Conservation (phyloP, 2,888 invertebrate genomes). For the Metallyticus violacea region DNA sequence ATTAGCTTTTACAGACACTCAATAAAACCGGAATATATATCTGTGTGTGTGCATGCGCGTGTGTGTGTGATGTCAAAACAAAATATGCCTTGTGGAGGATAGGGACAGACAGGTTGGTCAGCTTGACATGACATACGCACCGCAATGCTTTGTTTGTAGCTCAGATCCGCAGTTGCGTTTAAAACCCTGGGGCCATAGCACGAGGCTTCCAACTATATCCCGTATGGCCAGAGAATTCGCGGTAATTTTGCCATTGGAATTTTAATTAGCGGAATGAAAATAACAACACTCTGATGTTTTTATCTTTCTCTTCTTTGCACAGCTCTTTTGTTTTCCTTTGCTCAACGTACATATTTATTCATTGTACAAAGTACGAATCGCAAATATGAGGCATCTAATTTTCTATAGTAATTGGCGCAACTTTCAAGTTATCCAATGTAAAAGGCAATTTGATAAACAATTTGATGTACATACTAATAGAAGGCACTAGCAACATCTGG, state of each 20-base stretch:
- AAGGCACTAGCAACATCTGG: too few relatives aligned
- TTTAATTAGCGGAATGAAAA: neutral
- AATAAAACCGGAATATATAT: too few relatives aligned
- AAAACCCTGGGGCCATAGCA: neutral
- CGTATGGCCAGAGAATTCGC: neutral
- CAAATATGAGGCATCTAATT: too few relatives aligned
- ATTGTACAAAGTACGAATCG: too few relatives aligned
- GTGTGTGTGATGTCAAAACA: neutral
- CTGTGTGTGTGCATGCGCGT: neutral
- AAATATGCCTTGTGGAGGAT: neutral
- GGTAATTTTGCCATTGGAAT: neutral
- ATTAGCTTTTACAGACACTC: too few relatives aligned
- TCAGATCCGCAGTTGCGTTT: neutral
- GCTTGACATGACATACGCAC: neutral
- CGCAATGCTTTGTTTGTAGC: neutral
- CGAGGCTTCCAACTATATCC: neutral
- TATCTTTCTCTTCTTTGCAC: neutral
- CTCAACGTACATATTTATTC: too few relatives aligned
- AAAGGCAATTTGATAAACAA: too few relatives aligned
- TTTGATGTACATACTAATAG: too few relatives aligned
- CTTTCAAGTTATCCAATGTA: too few relatives aligned
- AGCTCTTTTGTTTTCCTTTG: neutral
- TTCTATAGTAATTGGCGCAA: too few relatives aligned
- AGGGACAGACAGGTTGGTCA: neutral
- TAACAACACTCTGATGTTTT: neutral